Evolutionary conservation across 2,113 vertebrate species (phyloP).

Genomic region (Vombatus ursinus): DNA sequence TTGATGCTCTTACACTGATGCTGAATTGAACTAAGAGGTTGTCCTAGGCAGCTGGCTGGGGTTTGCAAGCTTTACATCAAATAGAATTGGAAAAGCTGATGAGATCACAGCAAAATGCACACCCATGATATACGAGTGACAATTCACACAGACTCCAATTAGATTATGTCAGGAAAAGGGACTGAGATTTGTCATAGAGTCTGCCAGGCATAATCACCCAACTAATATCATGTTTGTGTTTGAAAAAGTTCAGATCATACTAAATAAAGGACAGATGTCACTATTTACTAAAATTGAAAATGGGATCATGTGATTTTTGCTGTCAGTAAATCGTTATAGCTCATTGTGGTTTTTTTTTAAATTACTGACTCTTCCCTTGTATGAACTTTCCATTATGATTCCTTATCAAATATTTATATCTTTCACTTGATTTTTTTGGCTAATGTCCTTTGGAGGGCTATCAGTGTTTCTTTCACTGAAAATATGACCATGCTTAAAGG

Average conservation of each 20-base stretch:
- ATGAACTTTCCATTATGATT: constrained; percentile 74
- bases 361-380: constrained; percentile 66
- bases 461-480: constrained; percentile 67
- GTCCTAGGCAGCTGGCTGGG: background rate
- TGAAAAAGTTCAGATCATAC: constrained; percentile 58
- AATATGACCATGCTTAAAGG: constrained; percentile 64
- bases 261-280: constrained; percentile 71
- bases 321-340: constrained; percentile 70
- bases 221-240: constrained; percentile 56
- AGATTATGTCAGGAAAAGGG: constrained; percentile 58
- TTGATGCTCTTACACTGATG: background rate
- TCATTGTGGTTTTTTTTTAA: constrained; percentile 32
- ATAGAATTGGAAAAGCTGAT: constrained; percentile 33
- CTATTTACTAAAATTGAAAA: constrained; percentile 73
- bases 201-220: constrained; percentile 44
- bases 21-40: constrained; percentile 16
- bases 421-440: constrained; percentile 67
- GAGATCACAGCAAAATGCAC: constrained; percentile 32
- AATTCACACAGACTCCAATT: constrained; percentile 37
- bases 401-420: constrained; percentile 76
- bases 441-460: constrained; percentile 73
- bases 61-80: constrained; percentile 56
- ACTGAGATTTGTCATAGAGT: constrained; percentile 38
- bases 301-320: constrained; percentile 59
- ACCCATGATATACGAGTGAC: background rate